Base-by-base conservation (phyloP, 2,888 invertebrate species). In the Dryobotodes eremita region DNA sequence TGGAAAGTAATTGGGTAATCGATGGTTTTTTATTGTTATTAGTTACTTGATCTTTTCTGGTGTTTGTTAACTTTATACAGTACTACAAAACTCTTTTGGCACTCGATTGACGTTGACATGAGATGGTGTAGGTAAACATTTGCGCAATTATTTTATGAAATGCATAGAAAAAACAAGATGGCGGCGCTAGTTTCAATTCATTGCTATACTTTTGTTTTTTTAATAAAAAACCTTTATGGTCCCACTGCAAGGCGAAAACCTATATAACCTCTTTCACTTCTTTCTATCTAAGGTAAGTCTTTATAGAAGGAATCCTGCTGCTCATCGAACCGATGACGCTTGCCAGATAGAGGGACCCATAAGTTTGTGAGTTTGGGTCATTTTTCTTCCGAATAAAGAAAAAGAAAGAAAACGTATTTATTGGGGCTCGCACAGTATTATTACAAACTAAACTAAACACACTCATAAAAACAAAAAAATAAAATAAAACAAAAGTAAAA, bases 1-100 rank as follows among this genome's bases (percentile, higher is more conserved):
- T 59, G 42, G 26, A 26, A 68, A 48, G 62, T 80, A 73, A 80
- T 70, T 65, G 70, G 50, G n/a, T 68, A 48, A 76, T 76, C 71
- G 53, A 84, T 53, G 64, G 64, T 68, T 48, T 17, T 65, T 79
- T 79, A 71, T 68, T 59, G 62, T 70, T 65, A 71, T 42, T 36
- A 20, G 8, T 57, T 48, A 42, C 23, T 76, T 64, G 15, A 48
- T 62, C 17, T 64, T 53, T 57, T n/a, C n/a, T 53, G 3, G 23
- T 68, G 13, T 15, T 74, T 68, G 13, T 15, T 74, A 17, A 7
- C 17, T 31, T 15, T 46, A 15, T 20, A 7, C 6, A 20, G 31
- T 31, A 1, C 5, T 31, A 10, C 36, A 11, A 11, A 36, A 1
- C 20, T 62, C 17, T 10, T 61, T 31, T 31, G 31, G 17, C 1